Conservation (phyloP, 2,113 vertebrate species). For the Alligator sinensis region DNA sequence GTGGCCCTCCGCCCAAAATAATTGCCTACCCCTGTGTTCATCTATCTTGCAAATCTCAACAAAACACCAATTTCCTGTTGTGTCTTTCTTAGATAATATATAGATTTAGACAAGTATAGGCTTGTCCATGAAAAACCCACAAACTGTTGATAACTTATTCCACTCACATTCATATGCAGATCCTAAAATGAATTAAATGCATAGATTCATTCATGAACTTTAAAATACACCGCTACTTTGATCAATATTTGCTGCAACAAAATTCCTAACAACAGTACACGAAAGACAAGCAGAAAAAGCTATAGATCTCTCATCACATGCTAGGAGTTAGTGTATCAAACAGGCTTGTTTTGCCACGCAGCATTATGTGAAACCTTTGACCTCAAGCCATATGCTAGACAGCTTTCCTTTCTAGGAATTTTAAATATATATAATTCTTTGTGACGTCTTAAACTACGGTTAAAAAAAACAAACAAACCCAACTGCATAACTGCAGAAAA, state of each 20-base stretch:
- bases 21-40: no score
- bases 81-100: not conserved
- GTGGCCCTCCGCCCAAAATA: no score
- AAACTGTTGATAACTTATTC: not conserved
- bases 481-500: fast-evolving
- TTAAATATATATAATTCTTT: not conserved
- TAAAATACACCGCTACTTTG: not conserved
- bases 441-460: not conserved
- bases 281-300: not conserved
- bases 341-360: not conserved
- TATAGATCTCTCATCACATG: not conserved
- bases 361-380: not conserved
- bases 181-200: fast-evolving
- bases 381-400: not conserved
- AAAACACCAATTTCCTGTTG: not conserved
- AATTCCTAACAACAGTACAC: not conserved
- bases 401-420: not conserved
- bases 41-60: not conserved
- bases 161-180: not conserved
- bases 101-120: not conserved
- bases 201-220: not conserved
- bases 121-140: not conserved
- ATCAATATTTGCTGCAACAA: not conserved
- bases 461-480: not conserved
- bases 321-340: not conserved